Base-by-base conservation (phyloP, 2,113 vertebrate species). In the Laterallus jamaicensis region DNA sequence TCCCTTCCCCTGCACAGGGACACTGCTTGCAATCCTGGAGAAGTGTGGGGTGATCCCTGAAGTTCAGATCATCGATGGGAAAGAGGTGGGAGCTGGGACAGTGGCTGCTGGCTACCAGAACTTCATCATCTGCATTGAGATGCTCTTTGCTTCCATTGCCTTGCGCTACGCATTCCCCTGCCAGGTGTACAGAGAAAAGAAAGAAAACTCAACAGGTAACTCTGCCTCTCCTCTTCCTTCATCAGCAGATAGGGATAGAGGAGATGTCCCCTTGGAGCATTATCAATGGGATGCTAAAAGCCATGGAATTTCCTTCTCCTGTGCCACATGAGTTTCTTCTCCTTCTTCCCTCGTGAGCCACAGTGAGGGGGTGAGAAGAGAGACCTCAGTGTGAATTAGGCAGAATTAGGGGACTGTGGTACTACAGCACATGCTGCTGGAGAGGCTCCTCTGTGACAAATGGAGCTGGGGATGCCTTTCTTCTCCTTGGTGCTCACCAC, bases 21-120 rank as follows among this genome's bases (percentile, higher is more conserved):
- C 98, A 79, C 96, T 99, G 55, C 96, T 99, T 77, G 99, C 99
- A 75, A 98, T 99, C 94, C 97, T 99, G 97, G 99, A 99, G 91
- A 98, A 98, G 79, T 99, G 98, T 22, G 98, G 98, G 7, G 98
- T 98, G 93, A 99, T 99, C 90, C 99, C 99, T 5, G 98, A 99
- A 64, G 99, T 98, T 5, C 98, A 99, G 85, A 95, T 98, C 87
- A 98, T 99, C 0, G 97, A 99, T 0, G 99, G 98, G 39, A 97
- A 98, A 4, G 84, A 97, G n/a, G 98, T 99, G 26, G 98, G 98
- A 15, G 99, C 99, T 0, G 99, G 99, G 60, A 99, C 99, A 0
- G 98, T 99, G 92, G 99, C 99, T 1, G 99, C 99, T 0, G 99
- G 99, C 90, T 99, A 99, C 98, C 99, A 99, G 97, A 99, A 99